Evolutionary conservation across 2,797 vertebrate genomes (phyloP).

Genomic region (Urocyon cinereoargenteus): DNA sequence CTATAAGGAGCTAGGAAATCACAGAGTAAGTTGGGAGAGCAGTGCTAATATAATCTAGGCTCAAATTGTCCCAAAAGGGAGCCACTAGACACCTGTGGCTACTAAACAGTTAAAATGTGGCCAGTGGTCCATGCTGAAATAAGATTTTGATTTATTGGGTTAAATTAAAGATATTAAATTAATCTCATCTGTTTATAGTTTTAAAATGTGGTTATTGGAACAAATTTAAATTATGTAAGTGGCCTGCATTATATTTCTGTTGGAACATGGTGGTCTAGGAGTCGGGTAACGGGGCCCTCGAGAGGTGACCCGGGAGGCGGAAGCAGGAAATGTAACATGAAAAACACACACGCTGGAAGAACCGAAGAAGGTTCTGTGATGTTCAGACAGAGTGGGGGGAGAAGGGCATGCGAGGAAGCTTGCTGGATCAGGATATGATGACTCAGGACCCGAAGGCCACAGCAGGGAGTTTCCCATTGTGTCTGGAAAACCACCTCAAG

Average conservation of each 20-base stretch:
- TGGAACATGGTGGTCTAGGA: background rate
- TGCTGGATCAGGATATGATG: background rate
- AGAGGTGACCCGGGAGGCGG: background rate
- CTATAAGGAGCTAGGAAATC: background rate
- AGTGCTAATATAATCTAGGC: background rate
- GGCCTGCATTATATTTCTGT: background rate
- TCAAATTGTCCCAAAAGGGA: background rate
- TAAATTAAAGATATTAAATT: conserved; percentile 2
- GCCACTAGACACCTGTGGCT: background rate
- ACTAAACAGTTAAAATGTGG: background rate
- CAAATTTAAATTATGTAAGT: background rate
- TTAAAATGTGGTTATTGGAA: background rate
- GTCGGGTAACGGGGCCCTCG: background rate
- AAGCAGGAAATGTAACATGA: background rate
- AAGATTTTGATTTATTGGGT: background rate
- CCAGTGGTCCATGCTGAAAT: background rate
- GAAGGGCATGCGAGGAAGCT: background rate
- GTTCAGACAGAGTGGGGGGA: background rate
- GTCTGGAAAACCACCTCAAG: background rate
- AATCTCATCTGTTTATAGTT: background rate
- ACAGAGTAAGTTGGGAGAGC: background rate
- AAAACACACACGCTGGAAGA: background rate
- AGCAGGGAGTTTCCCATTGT: background rate
- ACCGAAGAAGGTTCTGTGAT: background rate
- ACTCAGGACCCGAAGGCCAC: background rate